Percentiles rank a stretch among this genome's conserved stretches.
These are phyloP conservation scores for Andrena fulva DNA, from an alignment of 2,888 invertebrate genomes.

Conservation along the genomic window DNA sequence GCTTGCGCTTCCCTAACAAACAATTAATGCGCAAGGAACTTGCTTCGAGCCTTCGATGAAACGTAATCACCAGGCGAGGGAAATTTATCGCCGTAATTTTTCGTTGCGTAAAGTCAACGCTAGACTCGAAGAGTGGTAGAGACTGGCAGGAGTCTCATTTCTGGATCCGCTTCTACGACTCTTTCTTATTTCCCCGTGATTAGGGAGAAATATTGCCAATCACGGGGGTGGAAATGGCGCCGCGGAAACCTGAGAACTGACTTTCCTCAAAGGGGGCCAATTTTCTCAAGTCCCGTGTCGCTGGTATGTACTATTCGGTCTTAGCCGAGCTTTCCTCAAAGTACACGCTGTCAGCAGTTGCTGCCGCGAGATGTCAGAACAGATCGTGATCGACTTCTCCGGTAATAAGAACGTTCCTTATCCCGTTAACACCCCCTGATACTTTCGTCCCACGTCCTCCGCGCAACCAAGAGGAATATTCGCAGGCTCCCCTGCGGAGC, in stretches of 20 bases:
- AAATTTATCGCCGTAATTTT: not conserved
- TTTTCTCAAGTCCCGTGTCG: not conserved
- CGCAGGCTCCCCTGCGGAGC: too few relatives aligned
- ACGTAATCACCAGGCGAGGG: not conserved
- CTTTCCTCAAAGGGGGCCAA: not conserved
- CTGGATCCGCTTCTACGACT: not conserved
- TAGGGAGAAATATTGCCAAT: constrained; percentile 7
- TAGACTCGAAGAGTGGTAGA: not conserved
- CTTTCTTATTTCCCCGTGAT: not conserved
- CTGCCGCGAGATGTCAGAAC: too few relatives aligned
- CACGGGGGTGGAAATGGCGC: not conserved
- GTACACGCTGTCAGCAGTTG: not conserved
- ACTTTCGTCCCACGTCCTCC: too few relatives aligned
- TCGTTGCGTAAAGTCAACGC: not conserved
- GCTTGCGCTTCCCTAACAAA: constrained; percentile 22
- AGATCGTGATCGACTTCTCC: too few relatives aligned
- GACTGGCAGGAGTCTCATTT: not conserved
- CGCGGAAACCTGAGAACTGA: not conserved
- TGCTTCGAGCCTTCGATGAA: not conserved
- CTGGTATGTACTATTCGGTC: not conserved
- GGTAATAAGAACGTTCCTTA: too few relatives aligned
- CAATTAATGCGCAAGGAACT: constrained; percentile 28
- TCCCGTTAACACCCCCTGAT: too few relatives aligned
- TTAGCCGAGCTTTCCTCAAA: not conserved
- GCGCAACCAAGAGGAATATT: too few relatives aligned